Evolutionary conservation across 2,888 invertebrate genomes (phyloP), one percentile per base, ranked within the genome.

Genomic region (Drosophila kambysellisi): DNA sequence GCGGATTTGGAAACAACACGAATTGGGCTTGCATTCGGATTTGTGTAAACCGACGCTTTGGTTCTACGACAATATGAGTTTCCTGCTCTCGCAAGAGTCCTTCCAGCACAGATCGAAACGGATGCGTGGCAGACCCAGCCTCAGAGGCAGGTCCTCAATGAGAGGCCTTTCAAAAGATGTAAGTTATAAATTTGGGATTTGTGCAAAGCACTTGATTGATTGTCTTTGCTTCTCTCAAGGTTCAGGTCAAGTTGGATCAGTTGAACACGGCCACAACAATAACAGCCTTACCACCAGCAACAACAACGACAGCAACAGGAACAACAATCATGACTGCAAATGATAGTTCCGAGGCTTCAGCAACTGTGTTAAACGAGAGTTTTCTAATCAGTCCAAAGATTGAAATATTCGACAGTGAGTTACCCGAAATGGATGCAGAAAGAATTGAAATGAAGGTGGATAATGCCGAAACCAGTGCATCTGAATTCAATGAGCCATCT

Each of bases 11-110:
- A 83, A 77, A 57, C 86, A 89, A 46, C 74, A 78, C 41, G 74
- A 88, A 11, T 76, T 88, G 59, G 70, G 86, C 3, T 62, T 83
- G 11, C 82, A 87, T 60, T 77, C 89, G 0, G 88, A 89, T 32
- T 63, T 81, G 2, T 92, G 92, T 61, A 90, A 88, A 51, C 90
- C 91, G 0, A 90, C 92, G 1, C 57, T 92, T 4, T 92, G 91
- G 91, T 92, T 91, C 67, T 92, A 91, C 56, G 89, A 91, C 37
- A 78, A 90, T 60, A 82, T 92, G 75, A 84, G 81, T 37, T 91
- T 91, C 53, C 71, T 91, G 12, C 76, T 84, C 32, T 82, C 81
- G 1, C 81, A 86, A 50, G 89, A 89, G 50, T 74, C 81, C 11
- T 81, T 81, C 15, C 88, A 87, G 54, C 73, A 73, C n/a, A 74